These are phyloP conservation scores for Ramphastos sulfuratus DNA, from an alignment of 2,113 vertebrate species.

Conservation along the genomic window DNA sequence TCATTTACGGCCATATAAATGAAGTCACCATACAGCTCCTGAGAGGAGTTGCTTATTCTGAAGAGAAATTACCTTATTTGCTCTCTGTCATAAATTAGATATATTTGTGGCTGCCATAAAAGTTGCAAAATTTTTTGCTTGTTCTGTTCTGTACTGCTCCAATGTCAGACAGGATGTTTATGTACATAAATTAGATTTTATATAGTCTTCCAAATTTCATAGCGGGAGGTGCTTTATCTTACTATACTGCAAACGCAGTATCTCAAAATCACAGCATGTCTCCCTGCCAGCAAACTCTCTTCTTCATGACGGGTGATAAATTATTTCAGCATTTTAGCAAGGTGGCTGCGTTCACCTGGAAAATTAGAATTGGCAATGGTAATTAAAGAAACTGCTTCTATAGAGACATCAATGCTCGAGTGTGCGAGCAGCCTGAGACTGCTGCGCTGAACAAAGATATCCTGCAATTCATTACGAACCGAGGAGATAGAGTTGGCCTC, in stretches of 20 bases:
- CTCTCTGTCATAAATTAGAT: not conserved
- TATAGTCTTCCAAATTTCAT: not conserved
- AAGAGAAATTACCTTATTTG: slow-evolving; percentile 31
- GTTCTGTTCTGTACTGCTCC: not conserved
- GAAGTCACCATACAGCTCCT: not conserved
- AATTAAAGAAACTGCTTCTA: slow-evolving; percentile 9
- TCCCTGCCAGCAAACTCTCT: not conserved
- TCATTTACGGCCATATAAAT: not conserved
- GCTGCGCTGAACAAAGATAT: not conserved
- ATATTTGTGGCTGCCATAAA: slow-evolving; percentile 18
- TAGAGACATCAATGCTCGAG: not conserved
- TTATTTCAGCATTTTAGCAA: not conserved
- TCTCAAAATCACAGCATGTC: not conserved
- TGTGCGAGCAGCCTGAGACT: not conserved
- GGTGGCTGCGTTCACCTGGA: slow-evolving; percentile 25
- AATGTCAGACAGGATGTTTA: slow-evolving; percentile 39
- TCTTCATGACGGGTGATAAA: slow-evolving; percentile 1
- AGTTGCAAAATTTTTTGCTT: not conserved
- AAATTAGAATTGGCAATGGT: slow-evolving; percentile 40
- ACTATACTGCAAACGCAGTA: not conserved
- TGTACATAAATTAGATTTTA: slow-evolving; percentile 8
- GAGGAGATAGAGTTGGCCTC: not conserved
- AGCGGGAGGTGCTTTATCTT: slow-evolving; percentile 9
- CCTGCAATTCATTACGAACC: not conserved
- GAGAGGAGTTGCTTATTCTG: not conserved